These are phyloP conservation scores for Neelides folsomi DNA, from an alignment of 2,888 invertebrate species.

Conservation along the genomic window DNA sequence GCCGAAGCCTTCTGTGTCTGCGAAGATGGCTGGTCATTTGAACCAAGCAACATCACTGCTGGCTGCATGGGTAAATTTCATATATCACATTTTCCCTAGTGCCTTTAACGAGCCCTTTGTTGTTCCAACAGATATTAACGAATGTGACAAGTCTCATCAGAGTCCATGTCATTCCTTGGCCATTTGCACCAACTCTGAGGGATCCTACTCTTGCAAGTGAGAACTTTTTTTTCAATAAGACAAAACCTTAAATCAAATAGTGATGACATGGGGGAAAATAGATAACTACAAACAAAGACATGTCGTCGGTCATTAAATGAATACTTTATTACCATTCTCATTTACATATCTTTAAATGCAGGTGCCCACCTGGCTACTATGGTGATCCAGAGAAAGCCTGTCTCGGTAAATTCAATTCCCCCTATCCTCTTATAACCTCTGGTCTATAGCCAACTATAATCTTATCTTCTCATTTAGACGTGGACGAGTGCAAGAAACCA, in stretches of 20 bases:
- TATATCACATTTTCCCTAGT: background rate
- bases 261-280: too few relatives aligned
- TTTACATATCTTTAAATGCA: background rate
- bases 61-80: slow-evolving; percentile 57
- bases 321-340: too few relatives aligned
- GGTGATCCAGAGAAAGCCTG: slow-evolving; percentile 73
- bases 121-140: slow-evolving; percentile 58
- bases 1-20: slow-evolving; percentile 78
- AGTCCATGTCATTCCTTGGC: slow-evolving; percentile 72
- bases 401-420: slow-evolving; percentile 38
- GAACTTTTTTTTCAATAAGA: slow-evolving; percentile 35
- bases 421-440: background rate
- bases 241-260: too few relatives aligned
- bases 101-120: background rate
- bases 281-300: too few relatives aligned
- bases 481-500: slow-evolving; percentile 63
- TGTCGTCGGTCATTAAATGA: too few relatives aligned
- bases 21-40: slow-evolving; percentile 84
- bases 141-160: slow-evolving; percentile 59
- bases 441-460: background rate
- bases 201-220: slow-evolving; percentile 54
- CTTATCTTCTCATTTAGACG: slow-evolving; percentile 42
- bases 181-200: slow-evolving; percentile 63
- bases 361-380: slow-evolving; percentile 67
- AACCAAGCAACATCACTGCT: slow-evolving; percentile 73